Base-by-base conservation (phyloP, 2,797 vertebrate species). In the Forpus xanthops region DNA sequence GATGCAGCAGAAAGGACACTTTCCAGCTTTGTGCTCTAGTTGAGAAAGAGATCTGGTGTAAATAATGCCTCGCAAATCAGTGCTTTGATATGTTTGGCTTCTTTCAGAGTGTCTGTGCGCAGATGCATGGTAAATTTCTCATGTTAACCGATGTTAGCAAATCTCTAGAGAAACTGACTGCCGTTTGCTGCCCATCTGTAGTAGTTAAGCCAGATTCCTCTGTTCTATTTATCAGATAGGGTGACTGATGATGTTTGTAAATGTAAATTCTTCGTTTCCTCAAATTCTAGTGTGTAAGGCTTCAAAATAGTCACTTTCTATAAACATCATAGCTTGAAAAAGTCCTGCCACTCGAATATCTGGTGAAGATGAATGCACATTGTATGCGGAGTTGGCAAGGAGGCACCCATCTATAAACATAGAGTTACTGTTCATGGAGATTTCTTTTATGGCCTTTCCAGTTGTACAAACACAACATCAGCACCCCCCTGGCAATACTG, bases 221-320 rank as follows among this genome's bases (percentile, higher is more conserved):
- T 87, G 72, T 44, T 96, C 88, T 89, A 94, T 95, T 85, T 92
- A 80, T 94, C 95, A 95, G 93, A 94, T 94, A 79, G 93, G 30
- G 62, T 95, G 93, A 97, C 93, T 94, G 90, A 97, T 95, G 77
- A 93, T 94, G 83, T 93, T 96, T 93, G 88, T 94, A 93, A 95
- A 94, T 58, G 88, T 90, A 94, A 93, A 94, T 95, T 93, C 92
- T 68, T 82, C 68, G 85, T 96, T 96, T 94, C 94, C 88, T 90
- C 86, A 66, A 95, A 85, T 93, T 94, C 90, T 94, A 89, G 88
- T 55, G 84, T 95, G 91, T 96, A 87, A 91, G 96, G 71, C 86
- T 93, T 94, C 93, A 95, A 90, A 94, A 94, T 15, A 95, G 88
- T 95, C 89, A 94, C 82, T 96, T 94, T 93, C 80, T 93, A 42